Evolutionary conservation across 35 echinoderm and acorn worm species (phyloP).

Genomic region (Apostichopus californicus): DNA sequence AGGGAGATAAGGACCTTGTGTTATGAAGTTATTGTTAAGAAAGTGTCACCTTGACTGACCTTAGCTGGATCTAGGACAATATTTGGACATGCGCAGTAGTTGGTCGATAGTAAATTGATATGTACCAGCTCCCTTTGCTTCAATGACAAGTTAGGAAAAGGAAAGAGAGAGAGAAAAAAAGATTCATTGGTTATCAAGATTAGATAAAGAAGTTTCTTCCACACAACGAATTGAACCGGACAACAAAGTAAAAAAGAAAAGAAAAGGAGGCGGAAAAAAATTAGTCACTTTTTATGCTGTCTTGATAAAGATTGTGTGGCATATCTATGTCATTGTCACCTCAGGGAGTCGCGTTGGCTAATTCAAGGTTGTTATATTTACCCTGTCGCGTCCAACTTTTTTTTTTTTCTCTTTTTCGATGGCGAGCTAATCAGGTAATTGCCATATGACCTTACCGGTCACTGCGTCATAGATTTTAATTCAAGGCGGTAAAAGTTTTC

Average conservation of each 20-base stretch:
- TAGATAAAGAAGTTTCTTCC: neutral
- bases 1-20: slow-evolving; percentile 30
- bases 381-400: neutral
- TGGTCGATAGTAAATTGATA: neutral
- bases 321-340: slow-evolving; percentile 2
- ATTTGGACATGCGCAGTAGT: slow-evolving; percentile 48
- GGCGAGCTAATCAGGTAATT: neutral
- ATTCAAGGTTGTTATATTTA: slow-evolving; percentile 23
- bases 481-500: no score
- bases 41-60: slow-evolving; percentile 28
- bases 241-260: neutral
- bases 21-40: slow-evolving; percentile 38
- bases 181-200: neutral
- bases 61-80: slow-evolving; percentile 29
- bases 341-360: neutral
- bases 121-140: neutral
- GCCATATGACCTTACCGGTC: neutral
- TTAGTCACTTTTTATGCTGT: neutral
- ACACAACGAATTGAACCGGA: neutral
- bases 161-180: neutral
- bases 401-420: neutral
- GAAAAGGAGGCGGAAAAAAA: neutral
- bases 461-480: neutral
- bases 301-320: neutral
- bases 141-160: neutral